Conservation (phyloP, 2,797 vertebrate genomes). For the Diglossa cyanea region DNA sequence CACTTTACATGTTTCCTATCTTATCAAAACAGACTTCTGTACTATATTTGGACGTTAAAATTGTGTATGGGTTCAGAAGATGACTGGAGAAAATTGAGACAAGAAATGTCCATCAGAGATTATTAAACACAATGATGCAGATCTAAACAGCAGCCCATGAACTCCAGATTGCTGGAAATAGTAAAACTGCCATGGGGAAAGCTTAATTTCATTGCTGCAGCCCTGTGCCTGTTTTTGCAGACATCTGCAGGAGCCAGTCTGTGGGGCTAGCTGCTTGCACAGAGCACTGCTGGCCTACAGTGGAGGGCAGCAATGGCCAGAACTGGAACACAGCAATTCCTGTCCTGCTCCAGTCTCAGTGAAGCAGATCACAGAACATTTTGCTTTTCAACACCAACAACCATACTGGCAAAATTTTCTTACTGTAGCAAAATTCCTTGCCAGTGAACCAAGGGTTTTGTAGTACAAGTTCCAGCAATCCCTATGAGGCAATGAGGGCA, state of each 20-base stretch:
- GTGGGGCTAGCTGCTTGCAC: neutral
- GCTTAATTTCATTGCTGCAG: neutral
- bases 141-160: neutral
- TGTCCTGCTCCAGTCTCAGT: neutral
- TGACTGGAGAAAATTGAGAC: neutral
- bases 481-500: neutral
- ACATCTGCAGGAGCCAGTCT: neutral
- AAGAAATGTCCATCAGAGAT: neutral
- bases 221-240: neutral
- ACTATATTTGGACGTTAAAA: neutral
- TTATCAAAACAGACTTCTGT: neutral
- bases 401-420: neutral
- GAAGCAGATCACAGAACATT: neutral
- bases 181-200: neutral
- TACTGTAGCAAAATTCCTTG: neutral
- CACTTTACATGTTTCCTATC: neutral
- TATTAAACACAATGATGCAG: neutral
- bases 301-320: neutral
- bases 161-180: neutral
- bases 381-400: neutral
- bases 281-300: neutral
- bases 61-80: neutral
- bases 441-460: neutral
- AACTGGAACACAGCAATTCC: neutral
- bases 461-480: neutral